Evolutionary conservation across 2,113 vertebrate species (phyloP).

Genomic region (Xenopus laevis): DNA sequence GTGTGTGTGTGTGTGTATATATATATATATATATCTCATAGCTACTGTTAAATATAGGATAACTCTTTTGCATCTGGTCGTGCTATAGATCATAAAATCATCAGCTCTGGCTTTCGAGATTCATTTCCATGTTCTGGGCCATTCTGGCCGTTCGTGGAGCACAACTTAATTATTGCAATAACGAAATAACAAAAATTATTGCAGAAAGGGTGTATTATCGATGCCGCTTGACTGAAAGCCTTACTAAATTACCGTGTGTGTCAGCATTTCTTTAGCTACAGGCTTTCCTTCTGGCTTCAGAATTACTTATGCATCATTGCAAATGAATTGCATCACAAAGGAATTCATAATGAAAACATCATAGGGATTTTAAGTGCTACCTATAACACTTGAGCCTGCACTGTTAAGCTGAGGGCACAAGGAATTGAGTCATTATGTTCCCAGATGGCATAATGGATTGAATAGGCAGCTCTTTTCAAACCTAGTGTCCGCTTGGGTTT

Average conservation of each 20-base stretch:
- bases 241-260: slow-evolving; percentile 28
- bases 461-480: slow-evolving; percentile 48
- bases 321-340: slow-evolving; percentile 61
- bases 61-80: too few species aligned
- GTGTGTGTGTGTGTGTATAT: too few species aligned
- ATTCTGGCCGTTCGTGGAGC: too few species aligned
- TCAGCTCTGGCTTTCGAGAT: too few species aligned
- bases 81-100: too few species aligned
- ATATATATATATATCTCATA: too few species aligned
- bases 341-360: slow-evolving; percentile 64
- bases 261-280: slow-evolving; percentile 57
- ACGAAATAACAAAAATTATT: too few species aligned
- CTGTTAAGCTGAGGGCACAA: slow-evolving; percentile 62
- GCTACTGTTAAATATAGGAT: too few species aligned
- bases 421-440: slow-evolving; percentile 56
- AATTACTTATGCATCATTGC: slow-evolving; percentile 62
- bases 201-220: too few species aligned
- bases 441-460: slow-evolving; percentile 47
- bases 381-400: slow-evolving; percentile 56
- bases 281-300: slow-evolving; percentile 56
- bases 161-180: too few species aligned
- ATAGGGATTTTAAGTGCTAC: slow-evolving; percentile 59
- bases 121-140: too few species aligned
- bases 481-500: slow-evolving; percentile 29
- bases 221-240: slow-evolving; percentile 13